Evolutionary conservation across 2,113 vertebrate genomes (phyloP).

Genomic region (Illadopsis cleaveri): DNA sequence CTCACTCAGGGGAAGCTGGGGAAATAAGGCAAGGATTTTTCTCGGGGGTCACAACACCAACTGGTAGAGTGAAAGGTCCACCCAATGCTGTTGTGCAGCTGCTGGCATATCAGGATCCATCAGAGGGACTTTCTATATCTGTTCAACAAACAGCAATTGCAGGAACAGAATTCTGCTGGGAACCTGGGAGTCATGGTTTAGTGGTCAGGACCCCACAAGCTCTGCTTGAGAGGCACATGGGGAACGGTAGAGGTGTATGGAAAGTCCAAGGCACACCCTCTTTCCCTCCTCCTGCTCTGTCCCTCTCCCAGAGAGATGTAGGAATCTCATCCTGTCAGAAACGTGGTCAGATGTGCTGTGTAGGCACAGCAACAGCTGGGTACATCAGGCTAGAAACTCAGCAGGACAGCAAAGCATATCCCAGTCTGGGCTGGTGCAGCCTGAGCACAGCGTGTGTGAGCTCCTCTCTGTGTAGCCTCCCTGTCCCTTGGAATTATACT

Average conservation of each 20-base stretch:
- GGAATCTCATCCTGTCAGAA: background rate
- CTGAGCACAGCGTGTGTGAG: accelerated
- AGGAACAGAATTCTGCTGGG: background rate
- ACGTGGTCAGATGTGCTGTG: background rate
- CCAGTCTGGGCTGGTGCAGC: too few relatives aligned
- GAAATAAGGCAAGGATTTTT: background rate
- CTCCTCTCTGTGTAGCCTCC: background rate
- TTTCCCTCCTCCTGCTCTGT: background rate
- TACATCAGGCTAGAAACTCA: background rate
- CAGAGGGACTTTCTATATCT: background rate
- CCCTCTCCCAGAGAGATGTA: background rate
- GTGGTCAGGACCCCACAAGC: background rate
- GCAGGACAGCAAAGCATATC: background rate
- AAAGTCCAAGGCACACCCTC: background rate
- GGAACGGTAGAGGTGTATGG: background rate
- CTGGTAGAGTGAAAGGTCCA: background rate
- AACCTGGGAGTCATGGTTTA: background rate
- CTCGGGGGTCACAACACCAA: background rate
- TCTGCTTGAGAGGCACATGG: background rate
- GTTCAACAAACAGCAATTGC: background rate
- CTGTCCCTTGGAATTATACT: background rate
- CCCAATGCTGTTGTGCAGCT: background rate
- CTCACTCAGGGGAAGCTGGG: background rate
- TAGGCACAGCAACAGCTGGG: background rate
- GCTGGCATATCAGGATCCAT: background rate